These are phyloP conservation scores for Cotesia typhae DNA, from an alignment of 1,140 invertebrate species.

Conservation along the genomic window DNA sequence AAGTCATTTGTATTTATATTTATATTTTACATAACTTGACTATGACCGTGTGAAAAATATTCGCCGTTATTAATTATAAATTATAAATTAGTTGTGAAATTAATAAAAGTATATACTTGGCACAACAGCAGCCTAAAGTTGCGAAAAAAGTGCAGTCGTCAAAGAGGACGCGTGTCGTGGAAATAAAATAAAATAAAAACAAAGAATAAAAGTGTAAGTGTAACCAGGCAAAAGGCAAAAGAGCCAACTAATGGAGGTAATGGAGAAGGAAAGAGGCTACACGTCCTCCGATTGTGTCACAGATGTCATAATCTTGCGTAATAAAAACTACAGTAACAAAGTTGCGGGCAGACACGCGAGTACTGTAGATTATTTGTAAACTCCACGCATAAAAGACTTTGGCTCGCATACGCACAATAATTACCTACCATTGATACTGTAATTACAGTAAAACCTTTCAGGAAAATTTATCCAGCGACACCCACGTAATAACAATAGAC, in stretches of 20 bases:
- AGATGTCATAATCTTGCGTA: conserved; percentile 63
- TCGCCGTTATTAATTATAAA: too few species aligned
- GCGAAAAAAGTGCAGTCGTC: not conserved
- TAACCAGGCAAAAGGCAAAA: not conserved
- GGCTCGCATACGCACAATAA: conserved; percentile 52
- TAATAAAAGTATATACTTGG: not conserved
- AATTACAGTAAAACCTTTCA: conserved; percentile 43
- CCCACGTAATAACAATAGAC: not conserved
- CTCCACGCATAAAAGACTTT: conserved; percentile 51
- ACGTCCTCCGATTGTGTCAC: conserved; percentile 54
- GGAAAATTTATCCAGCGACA: too few species aligned
- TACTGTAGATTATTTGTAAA: conserved; percentile 54
- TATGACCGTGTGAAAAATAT: too few species aligned
- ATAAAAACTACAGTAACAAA: conserved; percentile 40
- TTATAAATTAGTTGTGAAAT: too few species aligned
- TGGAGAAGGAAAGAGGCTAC: not conserved
- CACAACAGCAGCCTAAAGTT: not conserved
- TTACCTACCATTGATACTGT: conserved; percentile 53
- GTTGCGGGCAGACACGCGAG: conserved; percentile 22
- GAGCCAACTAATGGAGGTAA: not conserved
- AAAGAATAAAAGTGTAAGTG: not conserved
- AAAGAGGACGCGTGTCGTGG: too few species aligned
- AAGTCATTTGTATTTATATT: too few species aligned
- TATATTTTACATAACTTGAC: too few species aligned
- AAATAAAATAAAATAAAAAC: too few species aligned